Evolutionary conservation across 2,797 vertebrate genomes (phyloP).

Genomic region (Halcyon smyrnensis): DNA sequence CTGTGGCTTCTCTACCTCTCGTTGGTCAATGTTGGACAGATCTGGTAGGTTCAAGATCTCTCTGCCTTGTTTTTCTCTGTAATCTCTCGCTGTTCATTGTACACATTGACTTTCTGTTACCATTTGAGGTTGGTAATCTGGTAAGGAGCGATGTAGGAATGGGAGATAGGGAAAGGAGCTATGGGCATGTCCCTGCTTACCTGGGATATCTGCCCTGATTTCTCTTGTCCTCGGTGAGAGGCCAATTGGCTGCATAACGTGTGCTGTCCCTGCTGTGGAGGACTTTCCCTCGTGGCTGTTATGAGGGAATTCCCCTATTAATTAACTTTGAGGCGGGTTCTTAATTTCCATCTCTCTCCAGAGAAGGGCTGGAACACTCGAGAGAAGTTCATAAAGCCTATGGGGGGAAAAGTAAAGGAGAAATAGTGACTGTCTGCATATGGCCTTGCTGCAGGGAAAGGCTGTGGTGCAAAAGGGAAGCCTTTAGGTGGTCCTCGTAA

Average conservation of each 20-base stretch:
- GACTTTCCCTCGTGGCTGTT: neutral
- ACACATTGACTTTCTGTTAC: accelerated
- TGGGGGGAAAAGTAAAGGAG: neutral
- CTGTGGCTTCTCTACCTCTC: conserved; percentile 95
- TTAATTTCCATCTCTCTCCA: neutral
- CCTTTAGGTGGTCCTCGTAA: neutral
- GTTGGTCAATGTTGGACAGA: conserved; percentile 91
- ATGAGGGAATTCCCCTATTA: neutral
- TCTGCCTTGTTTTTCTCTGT: neutral
- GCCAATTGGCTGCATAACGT: accelerated
- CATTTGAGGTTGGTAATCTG: neutral
- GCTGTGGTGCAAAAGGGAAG: neutral
- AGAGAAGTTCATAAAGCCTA: accelerated
- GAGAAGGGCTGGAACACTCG: neutral
- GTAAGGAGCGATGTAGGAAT: neutral
- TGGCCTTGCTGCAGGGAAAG: neutral
- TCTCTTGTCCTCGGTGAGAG: neutral
- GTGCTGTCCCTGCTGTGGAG: accelerated
- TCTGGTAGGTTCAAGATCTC: conserved; percentile 85
- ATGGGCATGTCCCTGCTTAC: neutral
- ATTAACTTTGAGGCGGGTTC: neutral
- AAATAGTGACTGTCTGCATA: neutral
- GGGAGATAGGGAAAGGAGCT: neutral
- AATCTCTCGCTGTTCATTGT: neutral
- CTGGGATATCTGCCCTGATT: neutral